Evolutionary conservation across 2,888 invertebrate genomes (phyloP), one percentile per base, ranked within the genome.

Genomic region (Diaprepes abbreviatus): DNA sequence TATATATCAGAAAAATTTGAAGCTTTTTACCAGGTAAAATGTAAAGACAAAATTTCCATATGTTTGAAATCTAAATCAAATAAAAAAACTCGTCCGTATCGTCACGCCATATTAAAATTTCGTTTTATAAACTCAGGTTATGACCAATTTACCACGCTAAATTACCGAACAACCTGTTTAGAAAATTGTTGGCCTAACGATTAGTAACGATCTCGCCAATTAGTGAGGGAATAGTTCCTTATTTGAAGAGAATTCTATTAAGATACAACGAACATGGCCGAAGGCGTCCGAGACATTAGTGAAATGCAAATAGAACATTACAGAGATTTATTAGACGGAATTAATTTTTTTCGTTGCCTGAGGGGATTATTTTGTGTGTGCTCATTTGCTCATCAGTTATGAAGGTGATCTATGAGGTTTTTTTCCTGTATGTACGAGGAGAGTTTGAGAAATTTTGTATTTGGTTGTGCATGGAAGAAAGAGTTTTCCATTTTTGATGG

Each of bases 231-330:
- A 52, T 19, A 19, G 48, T 35, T 58, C 66, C 48, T 48, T 58
- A 24, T 66, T 58, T 58, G 66, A 48, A 48, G 66, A 66, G 66
- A 66, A 66, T 65, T 66, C 66, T 59, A 66, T 66, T 66, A 66
- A 66, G 66, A 59, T 58, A 58, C 58, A 43, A 52, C 43, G 54
- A 52, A 28, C 40, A 19, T 38, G n/a, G 54, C 66, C 66, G n/a
- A 5, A 31, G 38, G 65, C 57, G 24, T 10, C 24, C 12, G 43
- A 43, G 40, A 21, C 65, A 57, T 64, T 54, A 45, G 43, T 60
- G 54, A 40, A 66, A 66, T 50, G 35, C 66, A 66, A 66, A 66
- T 59, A 66, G 66, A 66, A 66, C 59, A 66, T 66, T 52, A 59
- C 33, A 28, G 28, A 66, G 66, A 66, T 59, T 66, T 66, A 66